A percentile compares a stretch with the other conserved stretches of the same genome.
Evolutionary conservation across 2,797 vertebrate genomes (phyloP).

Genomic region (Petrocephalus schoutedeni): DNA sequence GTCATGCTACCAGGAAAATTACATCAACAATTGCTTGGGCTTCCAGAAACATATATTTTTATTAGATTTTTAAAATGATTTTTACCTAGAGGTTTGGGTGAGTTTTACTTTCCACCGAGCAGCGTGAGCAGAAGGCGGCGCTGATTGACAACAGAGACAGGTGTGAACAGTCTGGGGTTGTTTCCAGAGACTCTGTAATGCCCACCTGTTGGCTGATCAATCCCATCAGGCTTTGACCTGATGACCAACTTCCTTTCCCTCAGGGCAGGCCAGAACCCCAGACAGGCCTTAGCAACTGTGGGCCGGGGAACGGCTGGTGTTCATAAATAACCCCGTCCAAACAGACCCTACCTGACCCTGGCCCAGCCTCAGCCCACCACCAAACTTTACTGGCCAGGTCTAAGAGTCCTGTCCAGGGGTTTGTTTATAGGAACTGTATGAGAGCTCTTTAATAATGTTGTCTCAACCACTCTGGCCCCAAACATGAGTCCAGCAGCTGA

Average conservation of each 20-base stretch:
- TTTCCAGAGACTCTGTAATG: conserved; percentile 38
- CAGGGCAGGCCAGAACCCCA: conserved; percentile 33
- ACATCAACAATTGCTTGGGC: not conserved
- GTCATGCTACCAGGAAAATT: not conserved
- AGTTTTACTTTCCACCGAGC: conserved; percentile 19
- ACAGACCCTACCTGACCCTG: conserved; percentile 47
- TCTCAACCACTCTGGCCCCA: conserved; percentile 3
- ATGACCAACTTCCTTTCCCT: conserved; percentile 56
- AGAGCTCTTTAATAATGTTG: not conserved
- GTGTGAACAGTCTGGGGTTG: conserved; percentile 56
- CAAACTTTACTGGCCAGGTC: not conserved
- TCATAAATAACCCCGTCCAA: conserved; percentile 62
- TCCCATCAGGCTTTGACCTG: conserved; percentile 32
- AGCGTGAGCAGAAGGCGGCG: conserved; percentile 13
- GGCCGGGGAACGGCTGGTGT: conserved; percentile 44
- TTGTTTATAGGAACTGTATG: conserved; percentile 15
- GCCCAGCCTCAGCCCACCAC: not conserved
- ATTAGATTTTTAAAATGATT: not conserved
- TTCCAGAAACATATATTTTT: not conserved
- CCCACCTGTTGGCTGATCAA: conserved; percentile 48
- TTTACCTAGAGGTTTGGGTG: not conserved
- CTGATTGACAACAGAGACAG: conserved; percentile 73
- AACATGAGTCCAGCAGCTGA: not conserved
- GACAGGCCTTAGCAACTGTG: conserved; percentile 45
- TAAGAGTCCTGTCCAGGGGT: not conserved